phyloP scores from a whole-genome alignment of 2,113 vertebrate species.

The Asarcornis scutulata region DNA sequence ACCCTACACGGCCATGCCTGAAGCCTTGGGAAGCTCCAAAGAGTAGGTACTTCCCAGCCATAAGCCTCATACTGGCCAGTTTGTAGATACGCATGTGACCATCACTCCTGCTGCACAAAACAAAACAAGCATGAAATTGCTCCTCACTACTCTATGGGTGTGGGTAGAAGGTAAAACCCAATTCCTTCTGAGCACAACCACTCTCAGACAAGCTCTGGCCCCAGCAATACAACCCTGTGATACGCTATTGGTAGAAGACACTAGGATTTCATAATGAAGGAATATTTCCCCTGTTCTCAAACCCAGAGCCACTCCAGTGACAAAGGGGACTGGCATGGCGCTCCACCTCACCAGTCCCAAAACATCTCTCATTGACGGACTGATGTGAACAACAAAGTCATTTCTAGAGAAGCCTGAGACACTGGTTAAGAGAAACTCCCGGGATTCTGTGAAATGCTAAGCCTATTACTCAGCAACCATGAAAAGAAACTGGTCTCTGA shows the following conservation, averaged over 20 bases:
- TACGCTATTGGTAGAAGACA: not conserved
- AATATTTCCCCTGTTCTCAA: not conserved
- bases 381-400: not conserved
- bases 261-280: not conserved
- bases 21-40: not conserved
- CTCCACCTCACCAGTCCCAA: not conserved
- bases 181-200: not conserved
- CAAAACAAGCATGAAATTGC: not conserved
- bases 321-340: not conserved
- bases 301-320: not conserved
- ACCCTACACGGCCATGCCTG: not conserved
- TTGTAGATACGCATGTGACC: not conserved
- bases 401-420: not conserved
- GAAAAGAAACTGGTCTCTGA: not conserved
- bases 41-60: not conserved
- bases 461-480: not conserved
- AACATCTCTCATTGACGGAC: not conserved
- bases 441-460: not conserved
- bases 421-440: not conserved
- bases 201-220: not conserved
- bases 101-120: fast-evolving
- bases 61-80: not conserved
- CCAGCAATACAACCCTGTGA: too few relatives aligned
- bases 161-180: not conserved
- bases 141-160: not conserved